Evolutionary conservation across 2,797 vertebrate species (phyloP), one percentile per base, ranked within the genome.

Genomic region (Orestias chungarensis): DNA sequence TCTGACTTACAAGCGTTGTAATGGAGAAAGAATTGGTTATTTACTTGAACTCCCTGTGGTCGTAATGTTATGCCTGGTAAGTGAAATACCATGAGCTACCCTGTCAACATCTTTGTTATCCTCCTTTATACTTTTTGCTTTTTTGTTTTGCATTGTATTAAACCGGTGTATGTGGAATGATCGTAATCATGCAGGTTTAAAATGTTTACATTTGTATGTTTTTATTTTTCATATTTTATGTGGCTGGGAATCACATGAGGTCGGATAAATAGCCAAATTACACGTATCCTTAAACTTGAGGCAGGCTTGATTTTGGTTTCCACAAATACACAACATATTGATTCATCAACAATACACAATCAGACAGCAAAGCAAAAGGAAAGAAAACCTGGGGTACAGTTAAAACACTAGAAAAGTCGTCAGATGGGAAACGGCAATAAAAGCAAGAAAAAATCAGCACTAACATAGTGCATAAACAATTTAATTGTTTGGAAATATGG

Each of bases 381-480:
- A 64, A 14, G 14, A 15, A 42, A 87, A 89, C 87, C 93, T 90
- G 89, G 84, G 89, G 91, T 86, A 92, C 95, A 94, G 92, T 95
- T 94, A 93, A 95, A 95, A 95, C 93, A 94, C 93, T 96, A 96
- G 93, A 97, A 97, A 95, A 91, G 83, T 95, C 86, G 92, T 91
- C 85, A 84, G 73, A 90, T 92, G 91, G 94, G 91, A 92, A 93
- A n/a, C 38, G 12, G 93, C n/a, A n/a, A n/a, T n/a, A 23, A 1
- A 20, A 52, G 4, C 89, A 68, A 92, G 93, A 94, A 93, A 88
- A 91, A 92, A 90, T 82, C 88, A 95, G 96, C 97, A 98, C 97
- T 99, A 99, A 99, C 93, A 95, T 98, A 99, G 97, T 98, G 97
- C 96, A 88, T 96, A 97, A 90, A 93, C 91, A 73, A 81, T 94